Evolutionary conservation across 2,113 vertebrate genomes (phyloP).

Genomic region (Alligator mississippiensis): DNA sequence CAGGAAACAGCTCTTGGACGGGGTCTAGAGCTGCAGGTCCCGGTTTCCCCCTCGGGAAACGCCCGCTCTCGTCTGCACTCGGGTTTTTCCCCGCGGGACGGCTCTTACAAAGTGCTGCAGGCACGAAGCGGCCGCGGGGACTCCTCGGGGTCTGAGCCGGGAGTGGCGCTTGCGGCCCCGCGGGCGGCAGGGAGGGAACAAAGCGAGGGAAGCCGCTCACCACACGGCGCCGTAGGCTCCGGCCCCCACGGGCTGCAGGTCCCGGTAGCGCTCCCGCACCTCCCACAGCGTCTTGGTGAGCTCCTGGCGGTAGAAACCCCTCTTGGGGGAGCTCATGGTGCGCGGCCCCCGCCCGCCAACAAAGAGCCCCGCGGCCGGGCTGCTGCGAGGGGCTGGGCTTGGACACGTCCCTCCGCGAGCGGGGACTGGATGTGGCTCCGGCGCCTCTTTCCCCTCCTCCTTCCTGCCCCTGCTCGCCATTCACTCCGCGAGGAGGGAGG

Average conservation of each 20-base stretch:
- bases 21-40: neutral
- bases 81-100: too few relatives aligned
- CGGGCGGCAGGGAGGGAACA: neutral
- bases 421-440: neutral
- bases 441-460: neutral
- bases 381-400: constrained; percentile 25
- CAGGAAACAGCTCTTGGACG: neutral
- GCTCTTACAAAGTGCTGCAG: too few relatives aligned
- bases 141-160: neutral
- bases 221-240: constrained; percentile 94
- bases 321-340: constrained; percentile 64
- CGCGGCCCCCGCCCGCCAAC: neutral
- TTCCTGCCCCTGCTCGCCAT: neutral
- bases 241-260: constrained; percentile 89
- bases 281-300: constrained; percentile 91
- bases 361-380: neutral
- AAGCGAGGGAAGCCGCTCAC: constrained; percentile 75
- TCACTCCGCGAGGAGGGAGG: neutral
- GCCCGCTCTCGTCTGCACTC: too few relatives aligned
- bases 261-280: constrained; percentile 88
- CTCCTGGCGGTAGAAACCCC: constrained; percentile 89
- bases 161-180: neutral
- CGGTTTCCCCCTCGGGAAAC: neutral
- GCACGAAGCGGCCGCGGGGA: too few relatives aligned
- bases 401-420: neutral